phyloP scores from a whole-genome alignment of 1,140 invertebrate species.

The Drosophila santomea region DNA sequence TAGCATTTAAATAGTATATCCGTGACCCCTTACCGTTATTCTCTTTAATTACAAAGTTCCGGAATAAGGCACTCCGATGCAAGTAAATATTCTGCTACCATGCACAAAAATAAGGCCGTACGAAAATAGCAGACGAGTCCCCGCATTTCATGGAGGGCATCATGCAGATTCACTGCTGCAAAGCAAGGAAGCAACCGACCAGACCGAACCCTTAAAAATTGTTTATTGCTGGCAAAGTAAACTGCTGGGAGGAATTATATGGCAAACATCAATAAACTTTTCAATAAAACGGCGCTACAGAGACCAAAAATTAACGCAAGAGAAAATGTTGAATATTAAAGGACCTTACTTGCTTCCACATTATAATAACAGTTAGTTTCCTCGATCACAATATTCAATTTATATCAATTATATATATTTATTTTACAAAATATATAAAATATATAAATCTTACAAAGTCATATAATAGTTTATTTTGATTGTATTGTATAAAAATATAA shows the following conservation, averaged over 20 bases:
- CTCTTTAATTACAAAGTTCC: background rate
- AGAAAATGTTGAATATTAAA: too few relatives aligned
- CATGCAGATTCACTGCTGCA: constrained; percentile 2
- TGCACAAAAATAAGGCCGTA: constrained; percentile 7
- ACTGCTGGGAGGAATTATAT: constrained; percentile 36
- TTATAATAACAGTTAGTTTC: too few relatives aligned
- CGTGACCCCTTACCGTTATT: background rate
- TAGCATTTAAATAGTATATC: too few relatives aligned
- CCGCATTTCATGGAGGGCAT: constrained; percentile 22
- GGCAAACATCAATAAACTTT: constrained; percentile 71
- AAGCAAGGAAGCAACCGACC: constrained; percentile 7
- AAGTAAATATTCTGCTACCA: constrained; percentile 14
- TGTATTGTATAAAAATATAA: too few relatives aligned
- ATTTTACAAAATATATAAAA: too few relatives aligned
- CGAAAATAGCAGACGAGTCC: constrained; percentile 1
- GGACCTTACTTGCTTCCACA: too few relatives aligned
- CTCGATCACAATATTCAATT: too few relatives aligned
- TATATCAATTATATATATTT: too few relatives aligned
- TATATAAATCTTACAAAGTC: too few relatives aligned
- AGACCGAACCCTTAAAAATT: constrained; percentile 21
- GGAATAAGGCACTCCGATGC: background rate
- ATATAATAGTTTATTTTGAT: background rate
- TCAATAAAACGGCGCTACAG: constrained; percentile 60
- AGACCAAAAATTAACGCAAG: too few relatives aligned
- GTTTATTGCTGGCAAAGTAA: constrained; percentile 5